phyloP scores from a whole-genome alignment of 2,113 vertebrate species.

The Microtus oregoni region DNA sequence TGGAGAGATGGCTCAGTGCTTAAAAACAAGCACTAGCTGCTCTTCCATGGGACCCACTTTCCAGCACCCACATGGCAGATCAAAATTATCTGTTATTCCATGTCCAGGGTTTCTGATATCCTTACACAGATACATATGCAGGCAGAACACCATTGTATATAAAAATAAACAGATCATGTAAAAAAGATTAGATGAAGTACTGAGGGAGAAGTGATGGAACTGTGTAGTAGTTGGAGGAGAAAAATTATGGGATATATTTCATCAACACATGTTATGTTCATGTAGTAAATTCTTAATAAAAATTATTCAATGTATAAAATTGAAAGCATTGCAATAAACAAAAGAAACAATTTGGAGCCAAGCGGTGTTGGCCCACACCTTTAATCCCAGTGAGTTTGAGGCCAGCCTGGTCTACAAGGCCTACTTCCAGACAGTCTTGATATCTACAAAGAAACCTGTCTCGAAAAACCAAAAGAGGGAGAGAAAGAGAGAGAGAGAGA shows the following conservation, averaged over 20 bases:
- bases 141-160: background rate
- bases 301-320: background rate
- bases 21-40: background rate
- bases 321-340: background rate
- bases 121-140: background rate
- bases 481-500: too few species aligned
- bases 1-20: background rate
- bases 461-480: too few species aligned
- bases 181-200: background rate
- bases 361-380: too few species aligned
- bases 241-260: background rate
- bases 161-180: background rate
- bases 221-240: background rate
- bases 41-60: background rate
- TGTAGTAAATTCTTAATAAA: background rate
- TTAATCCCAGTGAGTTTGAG: too few species aligned
- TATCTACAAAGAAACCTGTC: too few species aligned
- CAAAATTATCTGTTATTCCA: too few species aligned
- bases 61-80: background rate
- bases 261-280: background rate
- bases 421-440: too few species aligned
- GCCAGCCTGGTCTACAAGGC: too few species aligned
- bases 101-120: background rate
- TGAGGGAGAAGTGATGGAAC: background rate
- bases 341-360: background rate